phyloP scores from a whole-genome alignment of 2,113 vertebrate genomes.

The Odontesthes bonariensis region DNA sequence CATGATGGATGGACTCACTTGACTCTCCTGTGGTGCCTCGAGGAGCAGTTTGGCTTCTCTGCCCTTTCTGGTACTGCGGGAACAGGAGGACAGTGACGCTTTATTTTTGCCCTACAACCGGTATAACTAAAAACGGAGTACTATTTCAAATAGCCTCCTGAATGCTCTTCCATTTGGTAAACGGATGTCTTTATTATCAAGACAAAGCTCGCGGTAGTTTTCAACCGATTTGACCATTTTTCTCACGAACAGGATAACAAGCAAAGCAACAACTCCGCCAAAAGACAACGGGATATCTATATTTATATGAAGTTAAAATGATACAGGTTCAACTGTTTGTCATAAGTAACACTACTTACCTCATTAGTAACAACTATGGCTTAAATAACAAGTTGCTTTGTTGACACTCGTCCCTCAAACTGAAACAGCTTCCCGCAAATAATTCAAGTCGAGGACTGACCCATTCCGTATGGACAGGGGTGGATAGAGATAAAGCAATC shows the following conservation, averaged over 20 bases:
- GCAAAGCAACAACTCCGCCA: background rate
- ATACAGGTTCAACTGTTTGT: fast-evolving
- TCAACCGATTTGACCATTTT: background rate
- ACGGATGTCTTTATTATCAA: background rate
- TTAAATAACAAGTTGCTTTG: background rate
- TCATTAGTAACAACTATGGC: slow-evolving; percentile 4
- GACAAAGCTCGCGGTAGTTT: background rate
- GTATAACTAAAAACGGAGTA: too few species aligned
- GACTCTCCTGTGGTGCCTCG: background rate
- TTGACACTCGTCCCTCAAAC: background rate
- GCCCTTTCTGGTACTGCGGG: slow-evolving; percentile 35
- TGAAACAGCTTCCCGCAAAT: slow-evolving; percentile 45
- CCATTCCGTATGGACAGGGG: slow-evolving; percentile 21
- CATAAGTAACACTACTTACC: slow-evolving; percentile 16
- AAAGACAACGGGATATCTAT: background rate
- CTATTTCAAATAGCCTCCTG: too few species aligned
- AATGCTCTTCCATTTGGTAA: background rate
- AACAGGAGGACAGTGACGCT: background rate
- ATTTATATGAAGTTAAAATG: background rate
- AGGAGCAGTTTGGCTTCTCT: slow-evolving; percentile 1
- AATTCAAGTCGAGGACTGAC: slow-evolving; percentile 42
- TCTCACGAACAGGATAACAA: background rate
- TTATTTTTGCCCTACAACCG: background rate
- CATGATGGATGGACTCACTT: slow-evolving; percentile 22
- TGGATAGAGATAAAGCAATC: fast-evolving